Evolutionary conservation across 2,888 invertebrate species (phyloP), one percentile per base, ranked within the genome.

Genomic region (Acrobasis suavella): DNA sequence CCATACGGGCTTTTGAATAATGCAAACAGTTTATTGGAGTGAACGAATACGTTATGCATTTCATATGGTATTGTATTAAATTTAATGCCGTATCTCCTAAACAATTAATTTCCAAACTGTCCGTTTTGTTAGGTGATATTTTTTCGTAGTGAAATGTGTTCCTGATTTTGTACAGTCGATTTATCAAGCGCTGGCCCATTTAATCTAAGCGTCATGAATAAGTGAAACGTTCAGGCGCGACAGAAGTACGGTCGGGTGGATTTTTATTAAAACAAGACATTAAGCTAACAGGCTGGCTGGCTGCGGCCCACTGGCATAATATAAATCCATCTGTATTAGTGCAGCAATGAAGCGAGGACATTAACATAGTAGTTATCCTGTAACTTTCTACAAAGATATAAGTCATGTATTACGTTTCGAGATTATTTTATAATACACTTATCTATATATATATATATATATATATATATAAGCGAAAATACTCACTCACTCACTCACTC

Each of bases 1-100:
- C 83, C 84, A 85, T 85, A 80, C 81, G 75, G 78, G 79, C 83
- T 86, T 86, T 86, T 90, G 88, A 89, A 90, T 89, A 86, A 91
- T 89, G 86, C 85, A 90, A 83, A 83, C 77, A 79, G 81, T 83
- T 85, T 87, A 87, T 89, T 86, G 84, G 77, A 78, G 73, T 70
- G 79, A 80, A 80, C 76, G 81, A 78, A 65, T 67, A 73, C 75
- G 74, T 77, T 75, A 73, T 77, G 73, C 75, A 78, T 81, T 73
- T 71, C 74, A 71, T 73, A 71, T 72, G 74, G 70, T 77, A 76
- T 79, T 78, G 75, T 79, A 78, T 83, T 76, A 77, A 78, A 77
- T 77, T 76, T 73, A 68, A 68, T 67, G 64, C 69, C 73, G 68
- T 66, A 70, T 73, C 71, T 69, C 69, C 70, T 75, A 72, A 73